Percentiles rank a stretch among this genome's conserved stretches.
Evolutionary conservation across 64 coral and sea anemone species (phyloP).

Genomic region (Orbicella faveolata): DNA sequence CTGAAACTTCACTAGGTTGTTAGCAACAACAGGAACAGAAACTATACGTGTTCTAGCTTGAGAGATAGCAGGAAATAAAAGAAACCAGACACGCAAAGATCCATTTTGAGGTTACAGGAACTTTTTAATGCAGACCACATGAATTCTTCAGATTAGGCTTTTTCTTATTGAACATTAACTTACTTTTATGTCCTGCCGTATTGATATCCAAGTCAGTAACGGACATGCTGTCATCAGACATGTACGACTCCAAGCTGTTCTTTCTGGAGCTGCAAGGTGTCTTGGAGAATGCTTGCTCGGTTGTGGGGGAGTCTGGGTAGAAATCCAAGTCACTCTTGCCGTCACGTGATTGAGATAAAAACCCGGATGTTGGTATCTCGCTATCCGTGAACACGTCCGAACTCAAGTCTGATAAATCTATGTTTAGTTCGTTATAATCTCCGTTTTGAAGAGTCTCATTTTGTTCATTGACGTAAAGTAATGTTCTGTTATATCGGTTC

Average conservation of each 20-base stretch:
- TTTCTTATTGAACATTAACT: not conserved
- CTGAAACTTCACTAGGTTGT: no score
- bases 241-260: constrained; percentile 78
- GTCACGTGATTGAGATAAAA: constrained; percentile 44
- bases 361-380: constrained; percentile 56
- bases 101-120: no score
- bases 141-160: no score
- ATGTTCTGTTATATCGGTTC: constrained; percentile 71
- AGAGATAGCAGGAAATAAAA: no score
- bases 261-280: constrained; percentile 87
- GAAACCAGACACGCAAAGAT: no score
- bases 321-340: constrained; percentile 59
- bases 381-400: constrained; percentile 91
- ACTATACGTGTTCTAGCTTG: no score
- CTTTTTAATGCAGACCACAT: no score
- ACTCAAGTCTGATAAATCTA: constrained; percentile 80
- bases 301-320: constrained; percentile 85
- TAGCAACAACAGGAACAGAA: no score
- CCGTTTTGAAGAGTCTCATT: constrained; percentile 83
- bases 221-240: constrained; percentile 79
- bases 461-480: constrained; percentile 91
- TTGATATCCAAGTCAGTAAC: constrained; percentile 23
- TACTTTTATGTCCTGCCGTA: constrained; percentile 34
- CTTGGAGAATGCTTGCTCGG: constrained; percentile 85
- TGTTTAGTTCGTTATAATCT: constrained; percentile 81